A percentile compares a stretch with the other conserved stretches of the same genome.
Evolutionary conservation across 92 coral and sea anemone species (phyloP).

Genomic region (Porites evermanni): DNA sequence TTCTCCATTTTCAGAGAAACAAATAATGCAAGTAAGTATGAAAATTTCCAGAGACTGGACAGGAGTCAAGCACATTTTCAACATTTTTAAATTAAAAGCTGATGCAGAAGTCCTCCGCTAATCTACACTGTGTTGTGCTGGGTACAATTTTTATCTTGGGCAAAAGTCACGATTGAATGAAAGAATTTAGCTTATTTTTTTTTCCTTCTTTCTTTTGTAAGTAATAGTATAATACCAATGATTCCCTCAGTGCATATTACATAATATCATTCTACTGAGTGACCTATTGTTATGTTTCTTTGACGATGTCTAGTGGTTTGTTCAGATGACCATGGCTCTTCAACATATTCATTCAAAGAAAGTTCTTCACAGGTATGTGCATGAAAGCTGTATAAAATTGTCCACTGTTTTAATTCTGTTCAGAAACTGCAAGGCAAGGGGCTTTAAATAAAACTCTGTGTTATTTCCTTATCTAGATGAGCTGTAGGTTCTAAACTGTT

Average conservation of each 20-base stretch:
- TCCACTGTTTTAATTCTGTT: no score
- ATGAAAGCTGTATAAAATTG: no score
- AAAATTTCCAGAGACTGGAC: not conserved
- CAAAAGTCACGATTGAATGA: not conserved
- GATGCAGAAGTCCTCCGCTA: no score
- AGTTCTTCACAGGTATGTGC: constrained; percentile 86
- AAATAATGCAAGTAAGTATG: constrained; percentile 84
- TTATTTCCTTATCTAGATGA: no score
- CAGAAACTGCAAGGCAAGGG: no score
- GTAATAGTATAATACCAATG: no score
- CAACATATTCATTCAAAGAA: constrained; percentile 91
- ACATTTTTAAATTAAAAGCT: not conserved
- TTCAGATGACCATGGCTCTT: constrained; percentile 94
- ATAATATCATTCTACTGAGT: no score
- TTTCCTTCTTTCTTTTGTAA: not conserved
- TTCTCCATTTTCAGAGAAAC: constrained; percentile 67
- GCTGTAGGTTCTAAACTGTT: no score
- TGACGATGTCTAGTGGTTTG: constrained; percentile 83
- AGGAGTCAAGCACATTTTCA: not conserved
- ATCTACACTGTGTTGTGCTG: no score
- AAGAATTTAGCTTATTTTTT: not conserved
- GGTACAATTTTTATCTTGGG: not conserved
- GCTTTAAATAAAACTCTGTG: no score
- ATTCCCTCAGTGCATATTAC: no score
- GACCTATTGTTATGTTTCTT: not conserved